phyloP scores from a whole-genome alignment of 2,113 vertebrate species.

The Hippolais icterina region DNA sequence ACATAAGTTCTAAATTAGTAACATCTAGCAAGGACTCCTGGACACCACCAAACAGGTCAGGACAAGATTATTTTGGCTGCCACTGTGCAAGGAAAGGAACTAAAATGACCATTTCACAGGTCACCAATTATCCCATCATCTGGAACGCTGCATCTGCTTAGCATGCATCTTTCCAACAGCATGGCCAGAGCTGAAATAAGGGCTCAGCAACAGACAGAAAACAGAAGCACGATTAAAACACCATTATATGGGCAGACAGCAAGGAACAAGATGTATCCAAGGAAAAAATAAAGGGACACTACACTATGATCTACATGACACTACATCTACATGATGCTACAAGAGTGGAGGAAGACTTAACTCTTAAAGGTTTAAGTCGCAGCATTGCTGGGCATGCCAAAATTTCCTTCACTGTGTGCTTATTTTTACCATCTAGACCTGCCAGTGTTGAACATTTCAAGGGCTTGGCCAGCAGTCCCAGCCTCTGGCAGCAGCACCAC shows the following conservation, averaged over 20 bases:
- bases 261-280: not conserved
- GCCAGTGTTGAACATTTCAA: not conserved
- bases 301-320: not conserved
- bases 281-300: not conserved
- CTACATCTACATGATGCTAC: not conserved
- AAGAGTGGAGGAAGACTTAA: not conserved
- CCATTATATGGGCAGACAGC: not conserved
- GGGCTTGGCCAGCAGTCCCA: not conserved
- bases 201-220: constrained; percentile 5
- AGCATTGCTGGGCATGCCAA: not conserved
- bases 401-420: not conserved
- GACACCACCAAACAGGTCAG: not conserved
- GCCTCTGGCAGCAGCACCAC: not conserved
- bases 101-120: not conserved
- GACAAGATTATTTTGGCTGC: not conserved
- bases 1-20: not conserved
- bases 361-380: not conserved
- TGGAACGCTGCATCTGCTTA: not conserved
- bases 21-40: not conserved
- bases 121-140: constrained; percentile 2
- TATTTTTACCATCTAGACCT: not conserved
- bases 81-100: not conserved
- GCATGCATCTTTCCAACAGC: not conserved
- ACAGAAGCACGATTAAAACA: constrained; percentile 3
- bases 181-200: not conserved